Evolutionary conservation across 1,140 invertebrate genomes (phyloP).

Genomic region (Arctopsyche grandis): DNA sequence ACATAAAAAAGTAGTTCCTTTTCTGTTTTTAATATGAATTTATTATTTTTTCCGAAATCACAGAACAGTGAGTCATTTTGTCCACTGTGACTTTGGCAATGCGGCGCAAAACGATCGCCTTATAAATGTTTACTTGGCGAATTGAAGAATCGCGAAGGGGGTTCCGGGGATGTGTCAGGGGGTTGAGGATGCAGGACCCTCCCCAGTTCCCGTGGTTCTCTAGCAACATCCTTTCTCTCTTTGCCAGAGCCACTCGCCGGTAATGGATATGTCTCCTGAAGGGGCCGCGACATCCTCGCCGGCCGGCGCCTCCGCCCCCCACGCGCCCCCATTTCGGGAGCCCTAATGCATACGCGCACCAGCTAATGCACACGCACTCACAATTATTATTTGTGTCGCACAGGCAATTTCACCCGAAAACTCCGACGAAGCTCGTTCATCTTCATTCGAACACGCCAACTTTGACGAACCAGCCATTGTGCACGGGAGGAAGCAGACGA

Average conservation of each 20-base stretch:
- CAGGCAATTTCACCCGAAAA: slow-evolving; percentile 26
- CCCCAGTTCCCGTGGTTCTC: slow-evolving; percentile 45
- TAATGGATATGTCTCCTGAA: slow-evolving; percentile 55
- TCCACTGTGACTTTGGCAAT: no score
- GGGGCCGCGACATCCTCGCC: slow-evolving; percentile 24
- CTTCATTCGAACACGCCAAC: background rate
- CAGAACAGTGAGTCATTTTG: no score
- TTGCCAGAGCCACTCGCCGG: slow-evolving; percentile 53
- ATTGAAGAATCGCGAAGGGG: slow-evolving; percentile 27
- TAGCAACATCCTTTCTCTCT: slow-evolving; percentile 55
- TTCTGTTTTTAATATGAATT: no score
- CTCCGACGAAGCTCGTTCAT: background rate
- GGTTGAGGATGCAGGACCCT: slow-evolving; percentile 36
- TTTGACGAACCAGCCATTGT: no score
- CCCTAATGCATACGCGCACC: slow-evolving; percentile 32
- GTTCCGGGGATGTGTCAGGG: background rate
- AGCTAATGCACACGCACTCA: slow-evolving; percentile 39
- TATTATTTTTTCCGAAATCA: no score
- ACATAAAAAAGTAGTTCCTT: no score
- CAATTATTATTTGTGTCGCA: slow-evolving; percentile 33
- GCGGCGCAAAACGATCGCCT: background rate
- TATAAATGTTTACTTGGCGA: slow-evolving; percentile 39
- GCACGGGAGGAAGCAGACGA: no score
- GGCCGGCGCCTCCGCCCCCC: background rate
- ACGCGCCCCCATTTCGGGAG: slow-evolving; percentile 10